A percentile compares a stretch with the other conserved stretches of the same genome.
Evolutionary conservation across 2,113 vertebrate genomes (phyloP).

Genomic region (Indicator indicator): DNA sequence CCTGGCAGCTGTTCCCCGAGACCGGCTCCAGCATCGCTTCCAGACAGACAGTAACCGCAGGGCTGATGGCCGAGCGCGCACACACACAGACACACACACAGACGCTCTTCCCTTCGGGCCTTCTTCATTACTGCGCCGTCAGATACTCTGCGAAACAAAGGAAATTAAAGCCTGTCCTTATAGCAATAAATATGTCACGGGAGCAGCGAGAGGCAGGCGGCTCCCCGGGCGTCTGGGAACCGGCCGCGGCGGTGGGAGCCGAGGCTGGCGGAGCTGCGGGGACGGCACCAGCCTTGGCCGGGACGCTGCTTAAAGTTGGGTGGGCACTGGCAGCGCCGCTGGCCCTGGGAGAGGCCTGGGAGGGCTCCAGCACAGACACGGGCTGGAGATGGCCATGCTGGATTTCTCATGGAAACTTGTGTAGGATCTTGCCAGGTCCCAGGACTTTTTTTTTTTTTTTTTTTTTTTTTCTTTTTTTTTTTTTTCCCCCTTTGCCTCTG

Average conservation of each 20-base stretch:
- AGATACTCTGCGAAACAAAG: conserved; percentile 28
- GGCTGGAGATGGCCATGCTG: background rate
- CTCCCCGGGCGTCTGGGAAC: background rate
- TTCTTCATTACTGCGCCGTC: background rate
- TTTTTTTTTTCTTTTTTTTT: background rate
- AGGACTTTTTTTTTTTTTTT: background rate
- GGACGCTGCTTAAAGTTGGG: background rate
- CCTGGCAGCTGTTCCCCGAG: conserved; percentile 20
- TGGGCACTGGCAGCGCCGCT: background rate
- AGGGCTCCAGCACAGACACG: background rate
- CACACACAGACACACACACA: background rate
- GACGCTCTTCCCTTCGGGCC: background rate
- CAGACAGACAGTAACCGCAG: conserved; percentile 47
- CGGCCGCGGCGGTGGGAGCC: background rate
- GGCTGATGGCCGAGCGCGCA: conserved; percentile 39
- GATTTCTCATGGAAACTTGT: conserved; percentile 49
- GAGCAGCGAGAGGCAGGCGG: background rate
- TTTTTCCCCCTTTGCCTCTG: conserved; percentile 18
- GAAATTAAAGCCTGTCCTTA: conserved; percentile 27
- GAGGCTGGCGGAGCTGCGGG: fast-evolving
- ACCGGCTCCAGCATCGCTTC: background rate
- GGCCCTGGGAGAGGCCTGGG: conserved; percentile 18
- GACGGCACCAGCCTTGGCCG: background rate
- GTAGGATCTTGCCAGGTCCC: conserved; percentile 52
- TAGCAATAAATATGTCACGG: conserved; percentile 23